Base-by-base conservation (phyloP, 2,113 vertebrate species). In the Bombycilla garrulus region DNA sequence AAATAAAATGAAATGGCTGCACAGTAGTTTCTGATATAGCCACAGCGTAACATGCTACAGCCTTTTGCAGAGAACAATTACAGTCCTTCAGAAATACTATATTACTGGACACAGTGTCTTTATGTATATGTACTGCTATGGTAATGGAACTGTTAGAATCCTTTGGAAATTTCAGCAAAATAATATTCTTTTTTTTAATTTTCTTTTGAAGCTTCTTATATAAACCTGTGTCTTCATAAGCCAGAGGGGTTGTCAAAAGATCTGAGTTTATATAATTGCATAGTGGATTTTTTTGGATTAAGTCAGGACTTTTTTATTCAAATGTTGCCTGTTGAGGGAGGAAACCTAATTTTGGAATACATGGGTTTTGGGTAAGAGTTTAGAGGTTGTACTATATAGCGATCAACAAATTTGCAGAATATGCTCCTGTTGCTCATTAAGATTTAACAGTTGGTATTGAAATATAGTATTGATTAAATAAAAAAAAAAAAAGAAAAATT, bases 271-370 rank as follows among this genome's bases (percentile, higher is more conserved):
- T 96, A 85, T 95, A 94, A 89, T 62, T 84, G 78, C 81, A 90
- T 77, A 89, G 73, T 92, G 84, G 38, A 91, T 95, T 96, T 96
- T 95, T 96, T 95, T 91, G 24, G 89, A 95, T 44, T 91, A 95
- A 94, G 88, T 90, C 94, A 90, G 78, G 87, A 90, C 79, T 97
- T 96, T 97, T 96, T 93, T 95, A 96, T 95, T 92, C 93, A 96
- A 90, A 94, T 71, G 81, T 83, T 97, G 87, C 93, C 90, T 93
- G 94, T 91, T 82, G 92, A 94, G 71, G 88, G 79, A 96, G 81
- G 88, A 94, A 90, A 53, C 78, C 78, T 94, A 88, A 94, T 95
- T 97, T 95, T 97, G 95, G 93, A 95, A 88, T 77, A 90, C 64
- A 72, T 79, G 56, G 51, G 58, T 40, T 96, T 96, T 85, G 90